These are phyloP conservation scores for Nephrotoma guestfalica DNA, from an alignment of 2,888 invertebrate genomes.

Conservation along the genomic window DNA sequence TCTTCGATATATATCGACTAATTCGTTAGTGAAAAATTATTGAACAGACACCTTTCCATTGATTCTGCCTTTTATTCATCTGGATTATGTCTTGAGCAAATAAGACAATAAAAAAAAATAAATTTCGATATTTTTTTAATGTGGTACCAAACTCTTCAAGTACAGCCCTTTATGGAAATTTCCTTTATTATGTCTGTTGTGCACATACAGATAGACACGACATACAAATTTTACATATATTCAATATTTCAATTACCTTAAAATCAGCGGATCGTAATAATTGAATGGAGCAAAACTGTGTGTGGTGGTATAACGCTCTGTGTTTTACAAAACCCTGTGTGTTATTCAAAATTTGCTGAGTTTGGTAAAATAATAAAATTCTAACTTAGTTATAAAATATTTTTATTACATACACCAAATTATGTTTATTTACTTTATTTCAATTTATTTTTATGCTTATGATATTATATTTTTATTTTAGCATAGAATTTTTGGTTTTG, in stretches of 20 bases:
- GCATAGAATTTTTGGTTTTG: neutral
- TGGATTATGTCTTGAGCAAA: neutral
- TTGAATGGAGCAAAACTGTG: neutral
- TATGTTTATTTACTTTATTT: neutral
- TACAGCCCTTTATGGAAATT: neutral
- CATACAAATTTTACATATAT: neutral
- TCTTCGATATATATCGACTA: neutral
- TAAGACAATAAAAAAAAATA: neutral
- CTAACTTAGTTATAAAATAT: neutral
- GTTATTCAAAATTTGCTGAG: neutral
- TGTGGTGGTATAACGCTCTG: neutral
- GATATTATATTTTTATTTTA: neutral
- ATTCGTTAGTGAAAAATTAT: neutral
- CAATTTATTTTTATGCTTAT: neutral
- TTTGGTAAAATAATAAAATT: neutral
- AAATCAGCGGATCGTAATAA: neutral
- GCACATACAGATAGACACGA: neutral
- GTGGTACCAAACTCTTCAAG: neutral
- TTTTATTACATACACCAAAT: neutral
- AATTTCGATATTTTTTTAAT: neutral
- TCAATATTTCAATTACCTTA: neutral
- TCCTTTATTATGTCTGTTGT: neutral
- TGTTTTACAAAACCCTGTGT: neutral
- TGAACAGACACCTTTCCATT: too few relatives aligned
- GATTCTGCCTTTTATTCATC: neutral